Percentiles rank a stretch among this genome's conserved stretches.
Conservation (phyloP, 2,113 vertebrate species). For the Odocoileus hemionus region DNA sequence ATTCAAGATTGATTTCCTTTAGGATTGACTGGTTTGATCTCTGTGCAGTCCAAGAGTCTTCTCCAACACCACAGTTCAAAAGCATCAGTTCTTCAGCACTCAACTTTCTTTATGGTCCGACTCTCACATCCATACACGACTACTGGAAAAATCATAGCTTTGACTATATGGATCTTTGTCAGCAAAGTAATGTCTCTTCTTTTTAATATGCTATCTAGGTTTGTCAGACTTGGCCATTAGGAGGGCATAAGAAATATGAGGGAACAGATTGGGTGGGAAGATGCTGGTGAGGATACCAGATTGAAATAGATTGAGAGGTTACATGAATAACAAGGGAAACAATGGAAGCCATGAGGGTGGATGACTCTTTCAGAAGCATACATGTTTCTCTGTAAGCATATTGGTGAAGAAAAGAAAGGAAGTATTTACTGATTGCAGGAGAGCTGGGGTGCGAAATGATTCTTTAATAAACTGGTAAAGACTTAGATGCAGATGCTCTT, state of each 20-base stretch:
- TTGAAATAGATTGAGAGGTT: not conserved
- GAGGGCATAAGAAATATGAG: not conserved
- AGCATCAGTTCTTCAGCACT: not conserved
- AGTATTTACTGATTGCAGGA: not conserved
- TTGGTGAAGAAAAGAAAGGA: not conserved
- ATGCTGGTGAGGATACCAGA: not conserved
- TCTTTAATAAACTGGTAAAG: not conserved
- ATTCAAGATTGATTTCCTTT: not conserved
- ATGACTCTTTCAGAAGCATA: not conserved
- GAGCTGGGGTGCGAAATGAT: not conserved
- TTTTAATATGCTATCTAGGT: not conserved
- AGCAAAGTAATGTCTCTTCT: not conserved
- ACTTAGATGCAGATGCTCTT: not conserved
- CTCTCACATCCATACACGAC: not conserved
- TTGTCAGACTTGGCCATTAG: not conserved
- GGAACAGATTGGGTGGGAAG: not conserved
- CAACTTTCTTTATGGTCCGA: not conserved
- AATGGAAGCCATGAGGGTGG: not conserved
- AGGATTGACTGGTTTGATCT: not conserved
- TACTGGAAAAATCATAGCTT: not conserved
- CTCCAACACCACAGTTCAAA: not conserved
- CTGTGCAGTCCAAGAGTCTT: not conserved
- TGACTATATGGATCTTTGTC: not conserved
- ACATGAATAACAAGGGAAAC: not conserved
- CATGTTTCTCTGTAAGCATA: not conserved